A percentile compares a stretch with the other conserved stretches of the same genome.
These are phyloP conservation scores for Zosterops borbonicus DNA, from an alignment of 2,113 vertebrate species.

Conservation along the genomic window DNA sequence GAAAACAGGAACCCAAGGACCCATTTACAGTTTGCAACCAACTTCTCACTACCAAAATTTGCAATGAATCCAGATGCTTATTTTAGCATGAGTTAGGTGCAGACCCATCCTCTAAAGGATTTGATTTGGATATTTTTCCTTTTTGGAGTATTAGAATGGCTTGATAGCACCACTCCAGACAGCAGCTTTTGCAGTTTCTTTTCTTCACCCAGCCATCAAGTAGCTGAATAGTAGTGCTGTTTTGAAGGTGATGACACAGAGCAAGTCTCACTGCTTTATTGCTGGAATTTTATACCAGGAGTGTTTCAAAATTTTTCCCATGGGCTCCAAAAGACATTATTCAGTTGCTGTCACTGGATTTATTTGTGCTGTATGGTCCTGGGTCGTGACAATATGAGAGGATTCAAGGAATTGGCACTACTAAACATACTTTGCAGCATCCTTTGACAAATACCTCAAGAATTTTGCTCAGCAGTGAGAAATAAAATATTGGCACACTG, in stretches of 20 bases:
- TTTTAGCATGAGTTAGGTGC: background rate
- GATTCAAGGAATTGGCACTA: background rate
- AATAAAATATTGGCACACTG: background rate
- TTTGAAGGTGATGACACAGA: background rate
- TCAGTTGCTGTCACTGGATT: background rate
- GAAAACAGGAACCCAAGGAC: background rate
- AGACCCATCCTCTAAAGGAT: background rate
- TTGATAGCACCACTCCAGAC: background rate
- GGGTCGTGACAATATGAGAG: background rate
- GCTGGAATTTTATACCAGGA: background rate
- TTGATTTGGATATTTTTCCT: background rate
- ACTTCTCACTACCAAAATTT: background rate
- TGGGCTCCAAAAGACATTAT: background rate
- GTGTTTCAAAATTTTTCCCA: background rate
- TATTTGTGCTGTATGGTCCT: background rate
- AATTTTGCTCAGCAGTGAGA: background rate
- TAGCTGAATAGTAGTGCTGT: background rate
- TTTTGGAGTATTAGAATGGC: background rate
- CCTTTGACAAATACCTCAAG: background rate
- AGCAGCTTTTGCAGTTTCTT: background rate
- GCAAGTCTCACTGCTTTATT: background rate
- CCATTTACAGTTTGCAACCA: background rate
- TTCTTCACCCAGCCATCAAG: background rate
- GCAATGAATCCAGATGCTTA: background rate
- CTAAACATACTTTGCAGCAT: background rate